A percentile compares a stretch with the other conserved stretches of the same genome.
Evolutionary conservation across 2,113 vertebrate genomes (phyloP).

Genomic region (Trochalopteron elliotii): DNA sequence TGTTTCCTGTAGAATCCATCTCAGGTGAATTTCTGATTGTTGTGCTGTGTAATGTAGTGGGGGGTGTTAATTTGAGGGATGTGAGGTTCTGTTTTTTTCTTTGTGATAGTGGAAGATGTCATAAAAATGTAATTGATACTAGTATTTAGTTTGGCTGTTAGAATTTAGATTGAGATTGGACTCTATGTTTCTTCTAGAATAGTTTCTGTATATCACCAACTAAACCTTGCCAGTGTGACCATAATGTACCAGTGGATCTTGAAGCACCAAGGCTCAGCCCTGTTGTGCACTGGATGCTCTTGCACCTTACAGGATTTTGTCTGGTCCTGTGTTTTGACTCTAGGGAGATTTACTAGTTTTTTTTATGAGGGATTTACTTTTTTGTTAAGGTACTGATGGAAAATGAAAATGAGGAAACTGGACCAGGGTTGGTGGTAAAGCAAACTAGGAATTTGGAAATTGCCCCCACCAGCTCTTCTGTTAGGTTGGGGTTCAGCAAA

Average conservation of each 20-base stretch:
- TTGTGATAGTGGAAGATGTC: background rate
- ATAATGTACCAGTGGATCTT: background rate
- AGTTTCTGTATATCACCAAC: background rate
- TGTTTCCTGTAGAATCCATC: background rate
- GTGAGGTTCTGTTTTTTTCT: background rate
- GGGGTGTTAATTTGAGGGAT: background rate
- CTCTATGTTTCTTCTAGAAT: background rate
- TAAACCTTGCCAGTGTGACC: background rate
- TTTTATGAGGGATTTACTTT: background rate
- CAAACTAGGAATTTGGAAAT: background rate
- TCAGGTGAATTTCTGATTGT: conserved; percentile 37
- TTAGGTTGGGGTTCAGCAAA: background rate
- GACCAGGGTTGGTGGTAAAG: background rate
- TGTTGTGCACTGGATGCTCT: background rate
- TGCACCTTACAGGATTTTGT: background rate
- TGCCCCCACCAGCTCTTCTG: background rate
- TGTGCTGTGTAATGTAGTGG: accelerated
- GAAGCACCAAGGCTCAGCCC: background rate
- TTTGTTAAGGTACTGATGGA: background rate
- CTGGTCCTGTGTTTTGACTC: background rate
- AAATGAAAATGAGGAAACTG: background rate
- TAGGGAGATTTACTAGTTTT: background rate
- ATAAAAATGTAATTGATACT: background rate
- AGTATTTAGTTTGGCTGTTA: background rate
- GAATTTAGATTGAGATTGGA: background rate